These are phyloP conservation scores for Corticium candelabrum DNA, from an alignment of 37 sponge, comb jelly and placozoan species.

Conservation along the genomic window DNA sequence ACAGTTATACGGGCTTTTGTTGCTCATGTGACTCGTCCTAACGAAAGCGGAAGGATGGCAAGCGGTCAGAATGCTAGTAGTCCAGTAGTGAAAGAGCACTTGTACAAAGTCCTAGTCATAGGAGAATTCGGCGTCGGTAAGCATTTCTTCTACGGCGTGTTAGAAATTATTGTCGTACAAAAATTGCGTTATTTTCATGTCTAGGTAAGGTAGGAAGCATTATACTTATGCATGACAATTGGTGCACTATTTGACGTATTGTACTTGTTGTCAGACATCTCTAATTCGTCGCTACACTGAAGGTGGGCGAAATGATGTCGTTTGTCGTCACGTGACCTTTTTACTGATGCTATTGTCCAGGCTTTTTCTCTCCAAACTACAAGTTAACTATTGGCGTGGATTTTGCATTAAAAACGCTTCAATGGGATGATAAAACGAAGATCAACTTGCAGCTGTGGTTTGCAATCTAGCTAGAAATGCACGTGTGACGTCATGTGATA, in stretches of 20 bases:
- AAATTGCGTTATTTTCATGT: too few species aligned
- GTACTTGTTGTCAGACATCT: conserved; percentile 66
- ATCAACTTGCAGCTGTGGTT: conserved; percentile 86
- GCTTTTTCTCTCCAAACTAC: conserved; percentile 79
- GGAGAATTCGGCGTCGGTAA: conserved; percentile 92
- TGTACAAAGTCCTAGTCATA: conserved; percentile 84
- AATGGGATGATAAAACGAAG: conserved; percentile 42
- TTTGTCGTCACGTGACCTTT: too few species aligned
- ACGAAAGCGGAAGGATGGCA: too few species aligned
- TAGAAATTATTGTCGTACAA: too few species aligned
- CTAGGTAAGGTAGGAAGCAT: neutral
- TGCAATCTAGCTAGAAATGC: neutral
- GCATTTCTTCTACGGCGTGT: too few species aligned
- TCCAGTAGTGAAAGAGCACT: conserved; percentile 37
- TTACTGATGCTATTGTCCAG: too few species aligned
- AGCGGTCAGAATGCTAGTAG: neutral
- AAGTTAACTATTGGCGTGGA: conserved; percentile 93
- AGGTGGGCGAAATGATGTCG: conserved; percentile 25
- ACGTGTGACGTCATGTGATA: neutral
- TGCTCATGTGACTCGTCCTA: too few species aligned
- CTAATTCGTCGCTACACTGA: conserved; percentile 82
- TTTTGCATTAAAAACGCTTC: conserved; percentile 68
- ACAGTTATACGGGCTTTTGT: too few species aligned
- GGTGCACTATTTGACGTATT: too few species aligned
- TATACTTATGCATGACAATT: too few species aligned